These are phyloP conservation scores for Macquaria ambigua DNA, from an alignment of 2,113 vertebrate genomes.

Conservation along the genomic window DNA sequence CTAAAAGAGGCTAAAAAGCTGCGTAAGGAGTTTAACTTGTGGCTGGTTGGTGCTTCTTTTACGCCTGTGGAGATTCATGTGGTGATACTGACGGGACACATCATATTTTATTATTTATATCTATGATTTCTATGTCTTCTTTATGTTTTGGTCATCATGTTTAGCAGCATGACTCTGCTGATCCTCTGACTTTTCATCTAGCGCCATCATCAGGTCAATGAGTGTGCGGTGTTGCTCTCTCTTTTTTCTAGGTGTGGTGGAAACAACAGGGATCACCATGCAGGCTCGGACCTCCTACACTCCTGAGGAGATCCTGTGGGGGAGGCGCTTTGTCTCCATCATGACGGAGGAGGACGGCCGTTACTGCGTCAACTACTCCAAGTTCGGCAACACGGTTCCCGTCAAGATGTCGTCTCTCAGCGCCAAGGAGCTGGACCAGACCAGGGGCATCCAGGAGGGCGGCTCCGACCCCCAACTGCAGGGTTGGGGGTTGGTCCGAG, in stretches of 20 bases:
- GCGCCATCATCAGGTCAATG: no score
- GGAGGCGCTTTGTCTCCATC: slow-evolving; percentile 88
- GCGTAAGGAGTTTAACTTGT: no score
- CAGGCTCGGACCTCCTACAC: slow-evolving; percentile 89
- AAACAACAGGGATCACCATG: slow-evolving; percentile 89
- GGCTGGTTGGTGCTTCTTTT: no score
- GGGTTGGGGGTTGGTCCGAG: slow-evolving; percentile 85
- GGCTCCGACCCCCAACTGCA: slow-evolving; percentile 68
- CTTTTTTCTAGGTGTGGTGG: slow-evolving; percentile 84
- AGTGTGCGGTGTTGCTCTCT: neutral
- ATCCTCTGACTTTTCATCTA: no score
- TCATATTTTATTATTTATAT: no score
- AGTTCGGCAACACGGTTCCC: slow-evolving; percentile 87
- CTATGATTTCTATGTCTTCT: no score
- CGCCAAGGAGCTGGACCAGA: slow-evolving; percentile 85
- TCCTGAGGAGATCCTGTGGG: slow-evolving; percentile 89
- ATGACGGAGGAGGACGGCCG: slow-evolving; percentile 87
- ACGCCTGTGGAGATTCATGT: no score
- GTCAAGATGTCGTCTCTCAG: slow-evolving; percentile 85
- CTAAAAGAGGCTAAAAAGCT: no score
- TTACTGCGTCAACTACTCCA: slow-evolving; percentile 89
- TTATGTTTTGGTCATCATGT: no score
- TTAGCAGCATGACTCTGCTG: no score
- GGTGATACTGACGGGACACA: no score
- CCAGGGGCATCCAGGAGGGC: slow-evolving; percentile 76